Conservation (phyloP, 2,888 invertebrate species). For the Bellardia bayeri region DNA sequence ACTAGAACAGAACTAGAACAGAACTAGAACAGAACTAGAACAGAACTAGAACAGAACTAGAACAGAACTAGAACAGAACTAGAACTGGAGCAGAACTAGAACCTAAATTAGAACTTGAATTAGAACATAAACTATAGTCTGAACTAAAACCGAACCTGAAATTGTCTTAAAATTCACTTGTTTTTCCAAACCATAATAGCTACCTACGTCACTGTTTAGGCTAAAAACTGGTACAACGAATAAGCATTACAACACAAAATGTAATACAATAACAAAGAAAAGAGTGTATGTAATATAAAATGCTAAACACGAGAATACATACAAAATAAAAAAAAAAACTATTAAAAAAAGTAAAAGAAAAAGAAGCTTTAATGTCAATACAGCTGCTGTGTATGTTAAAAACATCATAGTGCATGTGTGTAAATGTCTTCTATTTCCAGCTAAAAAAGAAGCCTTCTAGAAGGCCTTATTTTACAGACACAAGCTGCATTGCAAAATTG, state of each 20-base stretch:
- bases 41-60: too few relatives aligned
- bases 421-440: neutral
- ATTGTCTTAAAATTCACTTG: too few relatives aligned
- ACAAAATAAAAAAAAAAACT: slow-evolving; percentile 16
- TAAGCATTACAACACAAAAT: neutral
- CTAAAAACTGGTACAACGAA: neutral
- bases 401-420: slow-evolving; percentile 46
- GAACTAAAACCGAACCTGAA: too few relatives aligned
- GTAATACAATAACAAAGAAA: neutral
- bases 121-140: too few relatives aligned
- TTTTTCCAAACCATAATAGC: neutral
- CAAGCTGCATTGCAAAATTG: too few relatives aligned
- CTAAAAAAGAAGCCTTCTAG: too few relatives aligned
- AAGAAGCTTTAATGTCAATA: slow-evolving; percentile 35
- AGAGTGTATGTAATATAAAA: neutral
- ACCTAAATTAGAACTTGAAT: too few relatives aligned
- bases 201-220: neutral
- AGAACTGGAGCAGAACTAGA: too few relatives aligned
- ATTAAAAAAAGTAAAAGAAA: neutral
- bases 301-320: slow-evolving; percentile 44
- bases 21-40: too few relatives aligned
- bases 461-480: too few relatives aligned
- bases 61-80: too few relatives aligned
- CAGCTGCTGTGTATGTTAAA: slow-evolving; percentile 47
- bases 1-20: too few relatives aligned